Evolutionary conservation across 1,140 invertebrate species (phyloP), one percentile per base, ranked within the genome.

Genomic region (Fopius arisanus): DNA sequence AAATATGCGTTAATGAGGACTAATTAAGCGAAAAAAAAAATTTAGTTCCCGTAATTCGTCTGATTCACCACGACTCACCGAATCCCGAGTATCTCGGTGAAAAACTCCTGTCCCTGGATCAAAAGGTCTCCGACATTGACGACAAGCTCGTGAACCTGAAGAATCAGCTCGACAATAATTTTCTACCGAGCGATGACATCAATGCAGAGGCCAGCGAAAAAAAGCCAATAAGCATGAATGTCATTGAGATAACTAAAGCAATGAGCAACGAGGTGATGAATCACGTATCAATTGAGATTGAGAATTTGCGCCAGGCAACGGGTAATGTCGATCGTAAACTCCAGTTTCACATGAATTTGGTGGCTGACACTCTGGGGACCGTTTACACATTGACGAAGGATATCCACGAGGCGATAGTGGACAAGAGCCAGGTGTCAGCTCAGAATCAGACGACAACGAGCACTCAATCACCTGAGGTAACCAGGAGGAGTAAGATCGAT

Each of bases 131-230:
- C 48, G 91, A 93, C 70, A 95, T 96, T 78, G 94, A 95, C 81
- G 87, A 91, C 9, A 96, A 95, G 83, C 82, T 96, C 70, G 92
- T 92, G 21, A 91, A 91, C 48, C 85, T 95, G 5, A 95, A 95
- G 80, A 94, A 92, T 80, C 94, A 95, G 85, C 90, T 95, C 72
- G 94, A 96, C 78, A 94, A 90, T 75, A 95, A 95, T 81, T 93
- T 94, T 75, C 86, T 96, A 59, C 92, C 92, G 73, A 91, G 91
- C 1, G 94, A 95, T 74, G 94, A 95, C 75, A 93, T 95, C 67
- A 95, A 94, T 75, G 94, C 92, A 0, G 94, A 95, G 81, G 94
- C 94, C 1, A 95, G 94, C 78, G 94, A 95, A 79, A 95, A 95
- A 84, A 94, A 94, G 77, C 93, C 94, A 0, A 91, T 95, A 3